These are phyloP conservation scores for Neuroterus valhalla DNA, from an alignment of 1,140 invertebrate species.

Conservation along the genomic window DNA sequence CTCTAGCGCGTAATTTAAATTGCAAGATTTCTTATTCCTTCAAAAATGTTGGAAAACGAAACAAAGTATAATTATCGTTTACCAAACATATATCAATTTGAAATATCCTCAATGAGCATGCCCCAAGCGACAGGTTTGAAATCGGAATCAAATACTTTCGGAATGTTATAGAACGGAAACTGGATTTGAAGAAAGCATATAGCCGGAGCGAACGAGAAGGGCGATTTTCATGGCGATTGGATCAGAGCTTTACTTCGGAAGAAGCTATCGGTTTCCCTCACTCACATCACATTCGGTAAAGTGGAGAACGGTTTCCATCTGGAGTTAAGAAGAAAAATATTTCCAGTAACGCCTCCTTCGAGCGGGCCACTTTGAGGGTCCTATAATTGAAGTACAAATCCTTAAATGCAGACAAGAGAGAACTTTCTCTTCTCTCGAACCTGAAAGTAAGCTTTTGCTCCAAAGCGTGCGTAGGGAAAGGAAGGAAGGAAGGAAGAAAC, in stretches of 20 bases:
- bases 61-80: no score
- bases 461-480: not conserved
- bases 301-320: conserved; percentile 18
- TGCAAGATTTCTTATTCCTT: no score
- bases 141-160: not conserved
- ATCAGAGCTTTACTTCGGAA: conserved; percentile 12
- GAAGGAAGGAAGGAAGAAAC: conserved; percentile 4
- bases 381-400: conserved; percentile 26
- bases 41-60: no score
- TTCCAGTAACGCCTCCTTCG: not conserved
- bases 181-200: conserved; percentile 20
- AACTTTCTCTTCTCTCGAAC: not conserved
- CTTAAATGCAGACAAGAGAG: conserved; percentile 8
- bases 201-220: not conserved
- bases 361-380: not conserved
- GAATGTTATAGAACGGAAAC: not conserved
- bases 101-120: not conserved
- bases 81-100: no score
- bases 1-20: no score
- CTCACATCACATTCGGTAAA: conserved; percentile 6
- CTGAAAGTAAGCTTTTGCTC: not conserved
- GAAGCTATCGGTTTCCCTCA: not conserved
- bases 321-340: conserved; percentile 20
- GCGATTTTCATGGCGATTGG: not conserved
- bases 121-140: not conserved